Base-by-base conservation (phyloP, 2,113 vertebrate species). In the Aegithalos caudatus region DNA sequence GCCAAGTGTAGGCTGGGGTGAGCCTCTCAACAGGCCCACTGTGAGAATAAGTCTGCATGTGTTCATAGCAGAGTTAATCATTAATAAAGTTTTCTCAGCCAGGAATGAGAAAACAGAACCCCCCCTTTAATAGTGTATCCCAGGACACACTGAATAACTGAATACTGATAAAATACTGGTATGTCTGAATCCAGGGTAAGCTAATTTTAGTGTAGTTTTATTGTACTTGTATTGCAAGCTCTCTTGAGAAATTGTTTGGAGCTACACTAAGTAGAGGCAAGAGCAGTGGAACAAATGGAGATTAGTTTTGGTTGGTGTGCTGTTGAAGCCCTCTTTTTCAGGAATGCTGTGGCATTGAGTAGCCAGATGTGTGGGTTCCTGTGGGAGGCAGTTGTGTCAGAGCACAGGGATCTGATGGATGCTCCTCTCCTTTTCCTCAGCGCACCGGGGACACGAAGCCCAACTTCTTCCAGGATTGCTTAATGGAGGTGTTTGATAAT, bases 381-480 rank as follows among this genome's bases (percentile, higher is more conserved):
- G 16, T 29, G 87, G 73, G 65, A 78, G 50, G 53, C 47, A 45
- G 2, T 7, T n/a, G 22, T 4, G 8, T 4, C 1, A 3, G 27
- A 61, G 37, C 42, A 10, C 1, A 0, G 33, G 33, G 29, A 42
- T 10, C 62, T 94, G 28, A 72, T 2, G 7, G 51, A 54, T 15
- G 29, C 71, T 67, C 29, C 72, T 61, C 67, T 69, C 38, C 6
- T 53, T 74, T 16, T 73, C 69, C 21, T 1, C 33, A 98, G 98
- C 97, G 96, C 8, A 98, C 97, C 0, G 98, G 97, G 4, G 97
- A 98, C 87, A 95, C 86, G 5, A 98, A 98, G 85, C 98, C 98
- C 70, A 98, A 56, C 96, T 98, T 98, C 95, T 98, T 98, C 97
- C 98, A 98, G 94, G 98, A 98, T 47, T 98, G 98, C 83, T 80